Base-by-base conservation (phyloP, 2,888 invertebrate genomes). In the Eueremaeus valkanovi region DNA sequence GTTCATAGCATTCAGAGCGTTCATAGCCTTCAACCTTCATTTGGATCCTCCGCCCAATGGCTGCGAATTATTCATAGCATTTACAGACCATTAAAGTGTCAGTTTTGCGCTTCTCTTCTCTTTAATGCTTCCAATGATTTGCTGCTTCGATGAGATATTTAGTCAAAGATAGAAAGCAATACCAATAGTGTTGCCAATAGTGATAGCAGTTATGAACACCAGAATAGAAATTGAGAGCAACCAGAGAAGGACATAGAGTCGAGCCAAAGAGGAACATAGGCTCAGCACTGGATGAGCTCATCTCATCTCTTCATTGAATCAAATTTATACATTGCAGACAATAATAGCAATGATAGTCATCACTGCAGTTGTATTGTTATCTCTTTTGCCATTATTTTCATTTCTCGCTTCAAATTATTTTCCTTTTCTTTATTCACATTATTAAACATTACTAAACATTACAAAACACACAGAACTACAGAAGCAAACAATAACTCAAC, bases 101-200 rank as follows among this genome's bases (percentile, higher is more conserved):
- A 63, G 33, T 63, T 29, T 63, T 63, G 13, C 33, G 63, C 63
- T 63, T 31, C 63, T 21, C 63, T 63, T 31, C 58, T 21, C 58
- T 58, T 58, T 33, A 63, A 63, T 63, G 63, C 63, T 63, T 63
- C 63, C 5, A 63, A 63, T 63, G 33, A 63, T 63, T 63, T 63
- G 63, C 31, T 63, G 63, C 63, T 33, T 31, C 63, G 33, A 63
- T 63, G 63, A 63, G 63, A 63, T 33, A 31, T 63, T 63, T 63
- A 63, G 63, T 63, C 63, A 63, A 63, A 31, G 33, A 63, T 63
- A 33, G 33, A 33, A 63, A 33, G 63, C 27, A 29, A 24, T 29
- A 9, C 6, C 2, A 18, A 16, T 18, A 63, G 31, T 63, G 63
- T 63, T 63, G 63, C 63, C 63, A 63, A 33, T 63, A 63, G 63